These are phyloP conservation scores for Epinephelus coioides DNA, from an alignment of 2,797 vertebrate genomes.

Conservation along the genomic window DNA sequence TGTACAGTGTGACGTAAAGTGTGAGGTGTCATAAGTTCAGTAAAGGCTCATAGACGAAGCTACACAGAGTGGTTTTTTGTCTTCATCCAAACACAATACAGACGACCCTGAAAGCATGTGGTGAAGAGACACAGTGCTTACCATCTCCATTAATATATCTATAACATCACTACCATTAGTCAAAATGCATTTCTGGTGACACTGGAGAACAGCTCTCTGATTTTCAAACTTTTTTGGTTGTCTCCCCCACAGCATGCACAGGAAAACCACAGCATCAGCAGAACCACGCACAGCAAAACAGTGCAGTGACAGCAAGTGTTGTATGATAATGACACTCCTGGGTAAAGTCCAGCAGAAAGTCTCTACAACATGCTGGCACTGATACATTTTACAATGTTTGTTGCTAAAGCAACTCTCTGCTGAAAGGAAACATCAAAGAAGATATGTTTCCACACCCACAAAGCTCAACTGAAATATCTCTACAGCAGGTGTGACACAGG, in stretches of 20 bases:
- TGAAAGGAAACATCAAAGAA: background rate
- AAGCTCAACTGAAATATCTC: background rate
- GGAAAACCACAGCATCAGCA: constrained; percentile 53
- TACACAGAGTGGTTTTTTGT: too few species aligned
- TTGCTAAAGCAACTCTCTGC: background rate
- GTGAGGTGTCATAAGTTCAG: too few species aligned
- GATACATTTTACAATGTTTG: background rate
- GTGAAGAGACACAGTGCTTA: background rate
- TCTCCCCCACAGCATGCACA: background rate
- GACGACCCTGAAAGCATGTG: background rate
- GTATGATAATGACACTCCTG: background rate
- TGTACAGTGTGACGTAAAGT: too few species aligned
- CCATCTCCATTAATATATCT: background rate
- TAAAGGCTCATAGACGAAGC: too few species aligned
- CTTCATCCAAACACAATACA: too few species aligned
- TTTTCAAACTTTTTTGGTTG: background rate
- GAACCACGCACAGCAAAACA: background rate
- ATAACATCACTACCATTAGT: background rate
- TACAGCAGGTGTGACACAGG: background rate
- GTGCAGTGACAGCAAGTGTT: background rate
- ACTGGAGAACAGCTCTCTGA: background rate
- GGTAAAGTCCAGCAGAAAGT: constrained; percentile 29
- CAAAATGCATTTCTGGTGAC: background rate
- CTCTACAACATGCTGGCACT: background rate
- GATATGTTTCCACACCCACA: background rate